A percentile compares a stretch with the other conserved stretches of the same genome.
Conservation (phyloP, 2,113 vertebrate species). For the Struthio camelus region DNA sequence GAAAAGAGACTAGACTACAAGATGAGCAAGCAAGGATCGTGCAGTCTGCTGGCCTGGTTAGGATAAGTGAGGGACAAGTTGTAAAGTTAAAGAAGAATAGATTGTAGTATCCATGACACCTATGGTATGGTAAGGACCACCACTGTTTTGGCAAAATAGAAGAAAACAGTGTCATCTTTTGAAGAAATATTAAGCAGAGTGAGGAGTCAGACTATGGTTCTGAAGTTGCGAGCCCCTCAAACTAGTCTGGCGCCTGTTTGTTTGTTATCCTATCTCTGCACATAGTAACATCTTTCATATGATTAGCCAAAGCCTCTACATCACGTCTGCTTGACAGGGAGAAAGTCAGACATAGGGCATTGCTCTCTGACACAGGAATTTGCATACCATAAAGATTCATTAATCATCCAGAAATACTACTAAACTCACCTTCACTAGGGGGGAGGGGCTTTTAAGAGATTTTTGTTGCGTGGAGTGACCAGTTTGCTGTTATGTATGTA, state of each 20-base stretch:
- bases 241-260: conserved; percentile 17
- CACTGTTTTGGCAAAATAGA: background rate
- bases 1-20: background rate
- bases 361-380: background rate
- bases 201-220: background rate
- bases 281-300: conserved; percentile 6
- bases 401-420: background rate
- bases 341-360: conserved; percentile 31
- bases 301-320: conserved; percentile 24
- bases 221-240: background rate
- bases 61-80: background rate
- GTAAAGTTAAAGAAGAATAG: background rate
- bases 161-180: conserved; percentile 26
- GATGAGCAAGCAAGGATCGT: background rate
- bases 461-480: background rate
- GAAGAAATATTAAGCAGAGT: conserved; percentile 37
- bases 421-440: background rate
- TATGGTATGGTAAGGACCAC: background rate
- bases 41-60: background rate
- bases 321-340: conserved; percentile 2
- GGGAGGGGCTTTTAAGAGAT: background rate
- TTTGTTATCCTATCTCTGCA: conserved; percentile 33
- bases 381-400: background rate
- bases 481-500: background rate
- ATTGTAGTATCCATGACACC: background rate